Conservation (phyloP, 2,113 vertebrate genomes). For the Poeciliopsis occidentalis region DNA sequence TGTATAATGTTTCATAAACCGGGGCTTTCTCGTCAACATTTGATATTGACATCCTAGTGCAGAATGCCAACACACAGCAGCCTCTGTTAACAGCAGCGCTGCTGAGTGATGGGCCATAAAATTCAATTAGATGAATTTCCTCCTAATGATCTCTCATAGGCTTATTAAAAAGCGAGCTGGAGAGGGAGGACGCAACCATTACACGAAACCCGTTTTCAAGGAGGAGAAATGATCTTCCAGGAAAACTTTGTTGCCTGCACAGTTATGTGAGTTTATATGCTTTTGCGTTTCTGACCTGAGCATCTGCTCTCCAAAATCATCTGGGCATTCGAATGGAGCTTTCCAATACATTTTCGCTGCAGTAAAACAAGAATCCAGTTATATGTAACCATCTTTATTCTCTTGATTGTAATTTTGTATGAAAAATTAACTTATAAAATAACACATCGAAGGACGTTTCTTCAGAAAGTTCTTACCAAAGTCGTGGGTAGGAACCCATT, state of each 20-base stretch:
- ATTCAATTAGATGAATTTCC: conserved; percentile 79
- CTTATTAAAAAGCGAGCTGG: conserved; percentile 49
- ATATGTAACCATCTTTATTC: background rate
- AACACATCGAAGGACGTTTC: background rate
- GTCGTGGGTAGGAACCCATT: no score
- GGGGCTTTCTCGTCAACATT: conserved; percentile 52
- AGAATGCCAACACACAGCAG: conserved; percentile 59
- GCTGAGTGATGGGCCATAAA: conserved; percentile 63
- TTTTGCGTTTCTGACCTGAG: conserved; percentile 29
- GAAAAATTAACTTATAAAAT: background rate
- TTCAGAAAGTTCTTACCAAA: background rate
- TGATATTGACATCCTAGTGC: conserved; percentile 49
- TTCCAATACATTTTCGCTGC: background rate
- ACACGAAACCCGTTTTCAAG: conserved; percentile 54
- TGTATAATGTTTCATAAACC: conserved; percentile 53
- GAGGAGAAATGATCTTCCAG: conserved; percentile 39
- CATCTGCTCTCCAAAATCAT: background rate
- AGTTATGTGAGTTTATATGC: conserved; percentile 8
- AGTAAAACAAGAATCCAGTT: background rate
- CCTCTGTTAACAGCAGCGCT: conserved; percentile 62
- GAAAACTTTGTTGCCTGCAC: conserved; percentile 32
- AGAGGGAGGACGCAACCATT: conserved; percentile 33
- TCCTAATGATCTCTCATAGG: conserved; percentile 67
- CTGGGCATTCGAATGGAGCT: background rate
- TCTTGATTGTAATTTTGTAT: background rate